phyloP scores from a whole-genome alignment of 2,888 invertebrate species.

The Cataglyphis livida region DNA sequence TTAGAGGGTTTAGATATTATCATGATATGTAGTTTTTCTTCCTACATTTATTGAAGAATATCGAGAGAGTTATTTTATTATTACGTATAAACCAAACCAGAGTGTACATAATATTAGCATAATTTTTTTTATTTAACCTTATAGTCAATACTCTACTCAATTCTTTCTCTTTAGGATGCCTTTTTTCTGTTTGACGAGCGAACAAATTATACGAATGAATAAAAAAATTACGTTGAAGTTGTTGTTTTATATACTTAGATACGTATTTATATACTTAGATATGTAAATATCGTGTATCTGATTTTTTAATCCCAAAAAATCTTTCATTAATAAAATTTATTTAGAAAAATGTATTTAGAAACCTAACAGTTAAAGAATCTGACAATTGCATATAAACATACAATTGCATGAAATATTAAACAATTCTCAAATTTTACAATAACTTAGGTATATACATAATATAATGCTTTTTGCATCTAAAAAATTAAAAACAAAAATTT shows the following conservation, averaged over 20 bases:
- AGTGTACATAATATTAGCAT: slow-evolving; percentile 42
- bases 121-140: slow-evolving; percentile 62
- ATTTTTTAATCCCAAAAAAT: not conserved
- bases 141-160: not conserved
- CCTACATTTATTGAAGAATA: not conserved
- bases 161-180: slow-evolving; percentile 13
- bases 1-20: slow-evolving; percentile 12
- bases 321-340: not conserved
- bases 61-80: not conserved
- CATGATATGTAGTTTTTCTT: slow-evolving; percentile 24
- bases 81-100: slow-evolving; percentile 24
- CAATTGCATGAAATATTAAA: not conserved
- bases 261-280: not conserved
- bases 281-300: not conserved
- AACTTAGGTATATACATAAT: not conserved
- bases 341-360: not conserved
- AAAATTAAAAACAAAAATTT: not conserved
- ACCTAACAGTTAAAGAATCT: too few relatives aligned
- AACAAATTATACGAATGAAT: slow-evolving; percentile 13
- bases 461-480: not conserved
- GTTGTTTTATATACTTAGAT: not conserved
- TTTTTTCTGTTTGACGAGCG: slow-evolving; percentile 6
- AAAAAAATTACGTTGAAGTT: not conserved
- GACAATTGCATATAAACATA: not conserved
- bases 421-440: too few relatives aligned